phyloP scores from a whole-genome alignment of 2,888 invertebrate genomes.

The Harpagoxenus sublaevis region DNA sequence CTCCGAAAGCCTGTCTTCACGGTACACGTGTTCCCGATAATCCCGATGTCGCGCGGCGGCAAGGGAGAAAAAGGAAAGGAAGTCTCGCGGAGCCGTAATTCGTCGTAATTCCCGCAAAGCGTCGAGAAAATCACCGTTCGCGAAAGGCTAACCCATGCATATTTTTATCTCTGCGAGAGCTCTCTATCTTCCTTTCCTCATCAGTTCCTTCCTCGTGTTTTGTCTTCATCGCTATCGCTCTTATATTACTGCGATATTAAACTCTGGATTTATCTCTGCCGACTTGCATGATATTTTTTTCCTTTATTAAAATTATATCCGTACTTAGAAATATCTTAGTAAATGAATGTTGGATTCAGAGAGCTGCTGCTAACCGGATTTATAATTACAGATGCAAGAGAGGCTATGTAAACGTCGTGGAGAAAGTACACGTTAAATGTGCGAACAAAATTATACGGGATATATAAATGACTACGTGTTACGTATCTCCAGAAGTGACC shows the following conservation, averaged over 20 bases:
- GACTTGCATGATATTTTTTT: neutral
- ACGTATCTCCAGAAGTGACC: conserved; percentile 80
- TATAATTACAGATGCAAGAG: conserved; percentile 22
- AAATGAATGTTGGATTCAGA: neutral
- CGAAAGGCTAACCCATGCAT: conserved; percentile 77
- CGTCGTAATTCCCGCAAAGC: conserved; percentile 49
- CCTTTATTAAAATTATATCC: conserved; percentile 6
- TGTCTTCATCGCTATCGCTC: neutral
- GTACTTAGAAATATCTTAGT: conserved; percentile 1
- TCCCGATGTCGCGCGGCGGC: conserved; percentile 13
- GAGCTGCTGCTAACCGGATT: neutral
- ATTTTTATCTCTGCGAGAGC: conserved; percentile 80
- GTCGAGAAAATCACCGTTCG: conserved; percentile 69
- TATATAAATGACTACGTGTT: conserved; percentile 81
- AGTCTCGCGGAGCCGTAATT: conserved; percentile 13
- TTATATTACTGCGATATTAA: neutral
- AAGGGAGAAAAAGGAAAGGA: conserved; percentile 23
- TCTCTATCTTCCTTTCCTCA: conserved; percentile 23
- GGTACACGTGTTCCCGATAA: conserved; percentile 53
- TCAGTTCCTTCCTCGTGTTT: neutral
- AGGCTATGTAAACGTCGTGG: neutral
- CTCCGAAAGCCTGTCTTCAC: conserved; percentile 18
- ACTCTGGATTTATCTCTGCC: neutral
- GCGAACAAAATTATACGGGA: conserved; percentile 9
- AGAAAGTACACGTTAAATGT: conserved; percentile 14